phyloP scores from a whole-genome alignment of 2,888 invertebrate species.

The Zygothrica quintamaculata region DNA sequence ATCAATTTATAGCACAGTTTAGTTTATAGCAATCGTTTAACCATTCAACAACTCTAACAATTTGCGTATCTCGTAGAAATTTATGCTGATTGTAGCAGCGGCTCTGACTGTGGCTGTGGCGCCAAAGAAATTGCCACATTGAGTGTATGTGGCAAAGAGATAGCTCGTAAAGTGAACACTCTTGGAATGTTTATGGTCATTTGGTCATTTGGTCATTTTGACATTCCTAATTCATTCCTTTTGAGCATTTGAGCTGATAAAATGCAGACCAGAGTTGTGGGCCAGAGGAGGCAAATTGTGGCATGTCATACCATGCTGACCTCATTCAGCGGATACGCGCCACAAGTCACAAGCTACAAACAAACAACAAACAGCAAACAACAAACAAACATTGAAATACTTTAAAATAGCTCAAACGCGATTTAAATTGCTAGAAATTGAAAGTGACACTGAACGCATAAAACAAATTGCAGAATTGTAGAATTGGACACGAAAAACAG shows the following conservation, averaged over 20 bases:
- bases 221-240: slow-evolving; percentile 41
- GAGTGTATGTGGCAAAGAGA: neutral
- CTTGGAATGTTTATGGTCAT: slow-evolving; percentile 4
- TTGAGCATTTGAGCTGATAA: slow-evolving; percentile 15
- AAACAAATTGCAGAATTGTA: slow-evolving; percentile 55
- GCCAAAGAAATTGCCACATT: slow-evolving; percentile 36
- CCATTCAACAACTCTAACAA: slow-evolving; percentile 29
- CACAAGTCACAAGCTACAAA: slow-evolving; percentile 17
- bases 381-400: slow-evolving; percentile 9
- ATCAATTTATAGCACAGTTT: too few relatives aligned
- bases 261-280: too few relatives aligned
- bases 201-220: slow-evolving; percentile 24
- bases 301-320: slow-evolving; percentile 47
- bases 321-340: slow-evolving; percentile 65
- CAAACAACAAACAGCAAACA: slow-evolving; percentile 6
- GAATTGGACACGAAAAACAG: slow-evolving; percentile 10
- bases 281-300: too few relatives aligned
- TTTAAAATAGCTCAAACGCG: slow-evolving; percentile 58
- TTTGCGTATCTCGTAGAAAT: slow-evolving; percentile 41
- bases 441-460: slow-evolving; percentile 71
- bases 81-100: slow-evolving; percentile 55
- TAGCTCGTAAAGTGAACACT: slow-evolving; percentile 13
- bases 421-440: slow-evolving; percentile 76
- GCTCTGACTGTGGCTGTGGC: slow-evolving; percentile 53
- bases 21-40: slow-evolving; percentile 33